Percentiles rank a stretch among this genome's conserved stretches.
These are phyloP conservation scores for Syngnathoides biaculeatus DNA, from an alignment of 2,113 vertebrate species.

Conservation along the genomic window DNA sequence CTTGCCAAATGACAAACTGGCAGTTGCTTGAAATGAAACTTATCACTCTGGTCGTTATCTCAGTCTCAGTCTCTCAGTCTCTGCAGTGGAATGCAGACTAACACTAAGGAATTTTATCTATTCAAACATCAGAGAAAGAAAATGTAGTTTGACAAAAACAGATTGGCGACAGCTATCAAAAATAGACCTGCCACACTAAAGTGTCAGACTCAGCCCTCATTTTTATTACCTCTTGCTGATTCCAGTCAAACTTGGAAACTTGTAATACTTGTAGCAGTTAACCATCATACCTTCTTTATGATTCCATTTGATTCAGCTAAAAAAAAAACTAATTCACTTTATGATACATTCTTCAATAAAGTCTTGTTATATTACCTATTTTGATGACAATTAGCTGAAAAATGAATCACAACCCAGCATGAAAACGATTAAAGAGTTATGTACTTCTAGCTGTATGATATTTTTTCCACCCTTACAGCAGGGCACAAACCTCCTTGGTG, in stretches of 20 bases:
- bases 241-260: neutral
- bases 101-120: conserved; percentile 58
- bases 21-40: conserved; percentile 33
- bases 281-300: too few relatives aligned
- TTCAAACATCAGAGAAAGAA: conserved; percentile 55
- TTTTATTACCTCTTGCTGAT: conserved; percentile 1
- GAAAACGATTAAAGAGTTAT: neutral
- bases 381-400: neutral
- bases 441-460: neutral
- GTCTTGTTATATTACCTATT: neutral
- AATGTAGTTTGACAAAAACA: conserved; percentile 52
- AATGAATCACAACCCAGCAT: neutral
- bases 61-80: neutral
- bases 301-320: too few relatives aligned
- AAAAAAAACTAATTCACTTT: neutral
- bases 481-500: neutral
- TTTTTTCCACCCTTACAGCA: neutral
- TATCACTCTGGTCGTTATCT: conserved; percentile 12
- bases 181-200: conserved; percentile 26
- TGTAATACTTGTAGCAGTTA: too few relatives aligned
- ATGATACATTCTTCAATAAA: too few relatives aligned
- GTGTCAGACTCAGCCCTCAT: conserved; percentile 14
- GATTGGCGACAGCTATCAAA: conserved; percentile 42
- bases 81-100: conserved; percentile 33
- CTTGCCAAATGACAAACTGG: conserved; percentile 23